A percentile compares a stretch with the other conserved stretches of the same genome.
Evolutionary conservation across 2,113 vertebrate genomes (phyloP).

Genomic region (Ceyx melanurus): DNA sequence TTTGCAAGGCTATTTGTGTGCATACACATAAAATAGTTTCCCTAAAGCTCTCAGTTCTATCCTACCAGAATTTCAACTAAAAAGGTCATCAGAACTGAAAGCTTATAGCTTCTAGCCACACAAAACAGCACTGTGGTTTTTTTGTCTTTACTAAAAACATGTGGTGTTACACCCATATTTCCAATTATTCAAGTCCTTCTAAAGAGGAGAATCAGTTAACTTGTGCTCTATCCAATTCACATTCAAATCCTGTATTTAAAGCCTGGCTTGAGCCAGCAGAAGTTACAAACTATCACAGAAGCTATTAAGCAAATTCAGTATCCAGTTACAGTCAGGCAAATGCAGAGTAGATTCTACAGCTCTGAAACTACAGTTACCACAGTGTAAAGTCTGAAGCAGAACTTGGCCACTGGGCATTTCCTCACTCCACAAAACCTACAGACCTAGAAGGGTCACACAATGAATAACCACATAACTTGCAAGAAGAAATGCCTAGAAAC

Average conservation of each 20-base stretch:
- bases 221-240: background rate
- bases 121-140: conserved; percentile 50
- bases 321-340: background rate
- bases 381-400: background rate
- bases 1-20: background rate
- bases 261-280: background rate
- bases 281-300: background rate
- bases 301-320: background rate
- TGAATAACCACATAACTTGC: conserved; percentile 24
- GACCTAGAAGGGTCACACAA: conserved; percentile 33
- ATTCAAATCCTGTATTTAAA: conserved; percentile 23
- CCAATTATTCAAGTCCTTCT: conserved; percentile 19
- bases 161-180: conserved; percentile 23
- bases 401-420: conserved; percentile 7
- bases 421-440: conserved; percentile 34
- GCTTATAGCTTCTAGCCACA: conserved; percentile 36
- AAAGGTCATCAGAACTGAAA: conserved; percentile 62
- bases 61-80: conserved; percentile 61
- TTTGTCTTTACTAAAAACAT: conserved; percentile 51
- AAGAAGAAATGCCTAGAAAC: conserved; percentile 1
- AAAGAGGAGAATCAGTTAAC: background rate
- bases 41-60: conserved; percentile 46
- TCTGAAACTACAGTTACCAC: background rate
- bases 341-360: background rate
- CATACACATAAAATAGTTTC: conserved; percentile 8